Evolutionary conservation across 2,113 vertebrate genomes (phyloP), one percentile per base, ranked within the genome.

Genomic region (Tenebrosternarchus preto): DNA sequence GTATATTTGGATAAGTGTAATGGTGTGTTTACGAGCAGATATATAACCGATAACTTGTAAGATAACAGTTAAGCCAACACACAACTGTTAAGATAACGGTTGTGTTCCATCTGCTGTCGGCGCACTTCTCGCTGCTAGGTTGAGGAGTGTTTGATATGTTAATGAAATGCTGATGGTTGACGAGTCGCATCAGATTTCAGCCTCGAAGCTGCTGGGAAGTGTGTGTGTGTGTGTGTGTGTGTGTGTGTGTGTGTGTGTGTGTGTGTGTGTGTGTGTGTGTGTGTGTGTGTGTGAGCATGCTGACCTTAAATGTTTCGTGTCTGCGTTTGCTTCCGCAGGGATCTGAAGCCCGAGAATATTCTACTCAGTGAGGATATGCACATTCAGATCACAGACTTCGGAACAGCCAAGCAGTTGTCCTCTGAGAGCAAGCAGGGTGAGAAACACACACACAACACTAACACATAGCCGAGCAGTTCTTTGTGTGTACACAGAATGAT

Each of bases 301-400:
- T 78, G 55, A 24, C 20, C 12, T 69, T 29, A 46, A n/a, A 11
- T 19, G 25, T 39, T 76, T 16, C 4, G 29, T 50, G 22, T 19
- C 16, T 67, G 12, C 19, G 3, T 78, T 15, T 83, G 53, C 81
- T 66, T 57, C 92, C 93, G 53, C 91, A 99, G 98, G 93, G 98
- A 99, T 87, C 95, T 99, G 84, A 99, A 99, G 86, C 98, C 98
- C 77, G 98, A 99, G 89, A 99, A 99, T 90, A 98, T 99, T 93
- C 92, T 99, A 87, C 91, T 99, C 90, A 98, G 94, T 81, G 98
- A 98, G 92, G 97, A 99, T 24, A 99, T 99, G 98, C 98, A 99
- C 90, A 96, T 99, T 91, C 98, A 98, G 88, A 99, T 99, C 90
- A 99, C 98, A 88, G 98, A 99, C 90, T 99, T 99, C 60, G 98